A percentile compares a stretch with the other conserved stretches of the same genome.
Conservation (phyloP, 2,888 invertebrate genomes). For the Hypercompe scribonia region DNA sequence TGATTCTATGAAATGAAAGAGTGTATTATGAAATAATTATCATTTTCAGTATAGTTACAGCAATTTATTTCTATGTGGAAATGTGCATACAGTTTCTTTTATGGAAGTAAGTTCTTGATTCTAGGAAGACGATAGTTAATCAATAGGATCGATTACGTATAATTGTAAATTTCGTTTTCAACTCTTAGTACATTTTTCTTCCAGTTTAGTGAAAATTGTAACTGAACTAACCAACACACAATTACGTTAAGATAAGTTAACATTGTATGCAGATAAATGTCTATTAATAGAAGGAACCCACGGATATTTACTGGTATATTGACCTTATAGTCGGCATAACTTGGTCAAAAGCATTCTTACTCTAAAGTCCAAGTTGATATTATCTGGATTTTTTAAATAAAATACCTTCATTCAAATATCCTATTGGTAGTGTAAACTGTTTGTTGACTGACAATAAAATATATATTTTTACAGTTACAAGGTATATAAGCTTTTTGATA, state of each 20-base stretch:
- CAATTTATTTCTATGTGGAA: not conserved
- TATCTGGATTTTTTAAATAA: not conserved
- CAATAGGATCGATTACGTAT: not conserved
- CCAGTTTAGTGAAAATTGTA: not conserved
- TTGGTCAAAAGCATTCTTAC: not conserved
- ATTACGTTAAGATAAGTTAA: constrained; percentile 23
- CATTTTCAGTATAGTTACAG: not conserved
- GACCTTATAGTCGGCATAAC: not conserved
- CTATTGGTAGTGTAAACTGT: not conserved
- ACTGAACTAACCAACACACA: constrained; percentile 5
- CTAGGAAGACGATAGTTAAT: not conserved
- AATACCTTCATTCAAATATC: not conserved
- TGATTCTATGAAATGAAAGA: not conserved
- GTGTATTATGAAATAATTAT: not conserved
- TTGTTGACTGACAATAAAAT: not conserved
- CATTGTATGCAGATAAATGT: constrained; percentile 41
- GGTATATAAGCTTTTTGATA: not conserved
- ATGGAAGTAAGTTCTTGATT: not conserved
- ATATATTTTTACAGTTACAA: not conserved
- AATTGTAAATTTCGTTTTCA: not conserved
- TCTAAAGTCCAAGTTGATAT: not conserved
- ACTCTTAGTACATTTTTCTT: not conserved
- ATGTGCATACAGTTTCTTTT: not conserved
- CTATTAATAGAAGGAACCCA: constrained; percentile 6
- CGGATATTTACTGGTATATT: not conserved